These are phyloP conservation scores for Osedax fenrisi DNA, from an alignment of 2,888 invertebrate species.

Conservation along the genomic window DNA sequence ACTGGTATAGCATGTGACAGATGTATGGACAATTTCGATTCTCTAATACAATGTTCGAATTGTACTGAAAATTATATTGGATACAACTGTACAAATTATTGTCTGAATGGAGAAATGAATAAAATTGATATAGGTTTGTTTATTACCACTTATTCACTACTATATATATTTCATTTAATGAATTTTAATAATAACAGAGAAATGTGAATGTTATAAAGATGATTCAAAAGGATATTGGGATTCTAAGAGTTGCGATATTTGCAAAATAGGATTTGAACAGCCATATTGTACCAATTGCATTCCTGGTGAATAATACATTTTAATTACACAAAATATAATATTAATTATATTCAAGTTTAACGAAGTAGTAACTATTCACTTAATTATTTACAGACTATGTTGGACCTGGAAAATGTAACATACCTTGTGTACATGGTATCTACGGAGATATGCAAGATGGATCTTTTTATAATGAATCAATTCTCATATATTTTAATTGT, in stretches of 20 bases:
- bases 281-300: slow-evolving; percentile 39
- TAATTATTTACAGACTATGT: slow-evolving; percentile 40
- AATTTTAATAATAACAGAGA: slow-evolving; percentile 4
- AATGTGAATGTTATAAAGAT: slow-evolving; percentile 39
- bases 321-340: too few species aligned
- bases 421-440: slow-evolving; percentile 39
- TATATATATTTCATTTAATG: background rate
- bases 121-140: slow-evolving; percentile 37
- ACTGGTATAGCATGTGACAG: slow-evolving; percentile 36
- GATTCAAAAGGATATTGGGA: slow-evolving; percentile 39
- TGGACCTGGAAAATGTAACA: slow-evolving; percentile 39
- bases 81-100: slow-evolving; percentile 38
- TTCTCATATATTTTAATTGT: background rate
- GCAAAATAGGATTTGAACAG: slow-evolving; percentile 38
- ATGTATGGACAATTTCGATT: slow-evolving; percentile 37
- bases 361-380: too few species aligned
- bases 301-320: slow-evolving; percentile 34
- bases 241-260: slow-evolving; percentile 39
- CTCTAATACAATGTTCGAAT: slow-evolving; percentile 35
- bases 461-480: background rate
- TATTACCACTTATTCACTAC: background rate
- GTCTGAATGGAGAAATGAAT: slow-evolving; percentile 39
- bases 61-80: slow-evolving; percentile 40
- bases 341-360: too few species aligned
- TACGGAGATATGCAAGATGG: slow-evolving; percentile 37